Evolutionary conservation across 1,140 invertebrate species (phyloP).

Genomic region (Pygmarrhopalites habei): DNA sequence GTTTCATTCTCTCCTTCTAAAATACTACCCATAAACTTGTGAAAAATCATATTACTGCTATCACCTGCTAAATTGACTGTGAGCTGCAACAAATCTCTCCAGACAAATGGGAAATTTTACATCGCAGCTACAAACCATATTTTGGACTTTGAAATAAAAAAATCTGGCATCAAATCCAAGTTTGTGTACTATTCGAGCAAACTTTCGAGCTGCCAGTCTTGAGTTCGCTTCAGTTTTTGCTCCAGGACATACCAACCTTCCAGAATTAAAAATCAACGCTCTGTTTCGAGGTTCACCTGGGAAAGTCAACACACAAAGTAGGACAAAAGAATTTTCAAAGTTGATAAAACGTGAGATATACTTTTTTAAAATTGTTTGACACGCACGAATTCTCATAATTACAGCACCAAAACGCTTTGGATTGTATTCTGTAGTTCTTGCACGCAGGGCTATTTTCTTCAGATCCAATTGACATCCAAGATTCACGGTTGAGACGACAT

Average conservation of each 20-base stretch:
- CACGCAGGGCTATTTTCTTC: constrained; percentile 96
- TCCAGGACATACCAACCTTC: constrained; percentile 99
- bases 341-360: too few species aligned
- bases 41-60: constrained; percentile 13
- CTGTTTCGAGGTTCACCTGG: constrained; percentile 98
- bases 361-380: too few species aligned
- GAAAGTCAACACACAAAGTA: too few species aligned
- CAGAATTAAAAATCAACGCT: constrained; percentile 97
- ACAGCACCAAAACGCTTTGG: constrained; percentile 99
- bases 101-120: constrained; percentile 97
- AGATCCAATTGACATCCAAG: constrained; percentile 90
- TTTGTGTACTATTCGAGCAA: constrained; percentile 98
- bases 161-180: constrained; percentile 98
- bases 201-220: constrained; percentile 91
- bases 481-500: constrained; percentile 97
- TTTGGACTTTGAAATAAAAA: constrained; percentile 99
- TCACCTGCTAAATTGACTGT: constrained; percentile 91
- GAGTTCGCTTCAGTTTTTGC: constrained; percentile 99
- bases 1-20: too few species aligned
- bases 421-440: constrained; percentile 99
- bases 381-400: constrained; percentile 98
- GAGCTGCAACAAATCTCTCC: constrained; percentile 92
- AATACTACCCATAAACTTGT: too few species aligned
- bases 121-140: constrained; percentile 99
- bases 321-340: too few species aligned